Conservation (phyloP, 92 coral and sea anemone genomes). For the Paramuricea clavata region DNA sequence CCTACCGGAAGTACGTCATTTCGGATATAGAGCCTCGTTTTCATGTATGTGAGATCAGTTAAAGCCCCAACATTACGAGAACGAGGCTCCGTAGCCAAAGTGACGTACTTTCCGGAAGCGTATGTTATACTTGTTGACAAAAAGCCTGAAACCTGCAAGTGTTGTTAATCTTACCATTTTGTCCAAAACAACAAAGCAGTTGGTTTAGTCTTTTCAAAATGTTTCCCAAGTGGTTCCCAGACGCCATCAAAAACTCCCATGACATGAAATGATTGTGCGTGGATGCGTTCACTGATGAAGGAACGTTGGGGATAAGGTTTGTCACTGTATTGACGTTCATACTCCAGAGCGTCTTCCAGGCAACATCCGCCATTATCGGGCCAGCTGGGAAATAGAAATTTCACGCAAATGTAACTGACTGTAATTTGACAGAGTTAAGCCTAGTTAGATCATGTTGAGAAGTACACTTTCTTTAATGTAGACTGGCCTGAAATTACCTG, state of each 20-base stretch:
- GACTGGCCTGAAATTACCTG: too few relatives aligned
- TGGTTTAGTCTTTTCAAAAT: conserved; percentile 60
- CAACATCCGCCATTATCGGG: conserved; percentile 66
- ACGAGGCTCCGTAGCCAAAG: too few relatives aligned
- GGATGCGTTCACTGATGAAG: conserved; percentile 80
- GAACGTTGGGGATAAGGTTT: conserved; percentile 41
- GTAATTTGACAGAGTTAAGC: too few relatives aligned
- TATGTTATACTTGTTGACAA: too few relatives aligned
- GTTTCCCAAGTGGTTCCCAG: conserved; percentile 67
- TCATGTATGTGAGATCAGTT: too few relatives aligned
- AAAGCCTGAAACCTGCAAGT: too few relatives aligned
- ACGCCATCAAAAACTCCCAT: conserved; percentile 72
- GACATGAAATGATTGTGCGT: conserved; percentile 80
- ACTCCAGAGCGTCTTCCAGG: conserved; percentile 72
- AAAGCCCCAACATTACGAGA: too few relatives aligned
- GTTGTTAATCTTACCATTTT: conserved; percentile 83
- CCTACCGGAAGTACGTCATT: too few relatives aligned
- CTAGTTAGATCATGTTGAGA: too few relatives aligned
- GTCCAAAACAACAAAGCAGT: conserved; percentile 92
- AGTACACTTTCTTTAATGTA: too few relatives aligned
- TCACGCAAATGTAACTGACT: background rate
- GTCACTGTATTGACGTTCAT: conserved; percentile 68
- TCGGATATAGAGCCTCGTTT: too few relatives aligned
- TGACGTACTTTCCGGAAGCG: too few relatives aligned
- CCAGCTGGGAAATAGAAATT: conserved; percentile 46